Conservation (phyloP, 1,140 invertebrate species). For the Laupala kohalensis region DNA sequence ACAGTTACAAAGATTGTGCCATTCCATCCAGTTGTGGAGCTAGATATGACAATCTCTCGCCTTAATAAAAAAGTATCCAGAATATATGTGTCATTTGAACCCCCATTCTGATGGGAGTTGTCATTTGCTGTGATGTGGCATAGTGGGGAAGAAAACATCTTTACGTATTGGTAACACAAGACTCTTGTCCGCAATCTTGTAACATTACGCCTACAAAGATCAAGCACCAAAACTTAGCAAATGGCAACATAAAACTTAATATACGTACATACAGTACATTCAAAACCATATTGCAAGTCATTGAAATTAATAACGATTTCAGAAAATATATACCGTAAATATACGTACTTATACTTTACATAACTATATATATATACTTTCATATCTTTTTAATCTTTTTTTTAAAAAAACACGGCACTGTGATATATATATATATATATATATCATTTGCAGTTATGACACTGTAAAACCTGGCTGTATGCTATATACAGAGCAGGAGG, state of each 20-base stretch:
- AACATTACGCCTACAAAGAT: conserved; percentile 10
- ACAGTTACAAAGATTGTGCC: not conserved
- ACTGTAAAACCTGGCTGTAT: conserved; percentile 6
- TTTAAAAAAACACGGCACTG: conserved; percentile 4
- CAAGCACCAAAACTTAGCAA: conserved; percentile 12
- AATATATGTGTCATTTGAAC: not conserved
- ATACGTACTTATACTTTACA: conserved; percentile 8
- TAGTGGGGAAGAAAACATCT: conserved; percentile 1
- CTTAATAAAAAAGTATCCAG: conserved; percentile 1
- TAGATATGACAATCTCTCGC: not conserved
- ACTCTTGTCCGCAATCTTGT: not conserved
- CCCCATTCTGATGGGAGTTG: not conserved
- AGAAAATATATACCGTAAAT: conserved; percentile 11
- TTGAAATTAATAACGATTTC: conserved; percentile 12
- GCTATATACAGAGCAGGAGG: conserved; percentile 7
- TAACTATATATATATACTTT: conserved; percentile 7
- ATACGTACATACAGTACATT: conserved; percentile 12
- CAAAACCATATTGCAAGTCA: conserved; percentile 13
- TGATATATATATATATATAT: no score
- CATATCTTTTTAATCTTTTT: conserved; percentile 7
- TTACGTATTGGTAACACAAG: conserved; percentile 7
- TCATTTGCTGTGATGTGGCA: conserved; percentile 3
- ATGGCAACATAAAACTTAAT: conserved; percentile 13
- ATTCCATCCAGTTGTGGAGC: not conserved
- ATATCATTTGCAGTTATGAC: conserved; percentile 9